These are phyloP conservation scores for Cryptoleucopteryx plumbea DNA, from an alignment of 2,113 vertebrate species.

Conservation along the genomic window DNA sequence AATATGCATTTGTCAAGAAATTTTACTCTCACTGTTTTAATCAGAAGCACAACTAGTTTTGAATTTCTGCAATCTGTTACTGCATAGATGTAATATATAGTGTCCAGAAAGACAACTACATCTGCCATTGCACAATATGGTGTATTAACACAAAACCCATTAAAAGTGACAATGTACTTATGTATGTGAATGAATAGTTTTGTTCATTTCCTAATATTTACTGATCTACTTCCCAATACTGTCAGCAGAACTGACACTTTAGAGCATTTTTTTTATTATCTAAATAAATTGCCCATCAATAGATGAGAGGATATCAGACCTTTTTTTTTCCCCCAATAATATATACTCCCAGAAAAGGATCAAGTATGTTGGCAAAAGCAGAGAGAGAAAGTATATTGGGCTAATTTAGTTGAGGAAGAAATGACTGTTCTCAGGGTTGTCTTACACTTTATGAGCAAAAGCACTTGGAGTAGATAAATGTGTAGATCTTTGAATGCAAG, in stretches of 20 bases:
- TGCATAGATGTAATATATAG: neutral
- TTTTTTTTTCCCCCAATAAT: neutral
- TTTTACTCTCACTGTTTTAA: conserved; percentile 2
- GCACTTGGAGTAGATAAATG: neutral
- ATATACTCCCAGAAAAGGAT: neutral
- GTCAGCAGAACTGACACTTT: neutral
- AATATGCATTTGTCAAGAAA: neutral
- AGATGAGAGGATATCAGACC: neutral
- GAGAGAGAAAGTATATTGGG: neutral
- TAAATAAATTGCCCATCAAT: neutral
- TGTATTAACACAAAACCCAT: neutral
- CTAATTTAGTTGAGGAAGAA: neutral
- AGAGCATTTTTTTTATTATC: neutral
- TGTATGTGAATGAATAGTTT: neutral
- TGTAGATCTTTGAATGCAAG: neutral
- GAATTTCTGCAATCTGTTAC: conserved; percentile 7
- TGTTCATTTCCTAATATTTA: neutral
- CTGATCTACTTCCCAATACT: neutral
- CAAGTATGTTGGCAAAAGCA: neutral
- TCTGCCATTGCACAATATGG: neutral
- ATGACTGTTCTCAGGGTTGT: neutral
- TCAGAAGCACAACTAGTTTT: conserved; percentile 1
- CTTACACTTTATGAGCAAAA: neutral
- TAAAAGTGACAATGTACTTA: neutral
- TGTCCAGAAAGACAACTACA: neutral